phyloP scores from a whole-genome alignment of 1,140 invertebrate genomes.

The Pygmarrhopalites habei region DNA sequence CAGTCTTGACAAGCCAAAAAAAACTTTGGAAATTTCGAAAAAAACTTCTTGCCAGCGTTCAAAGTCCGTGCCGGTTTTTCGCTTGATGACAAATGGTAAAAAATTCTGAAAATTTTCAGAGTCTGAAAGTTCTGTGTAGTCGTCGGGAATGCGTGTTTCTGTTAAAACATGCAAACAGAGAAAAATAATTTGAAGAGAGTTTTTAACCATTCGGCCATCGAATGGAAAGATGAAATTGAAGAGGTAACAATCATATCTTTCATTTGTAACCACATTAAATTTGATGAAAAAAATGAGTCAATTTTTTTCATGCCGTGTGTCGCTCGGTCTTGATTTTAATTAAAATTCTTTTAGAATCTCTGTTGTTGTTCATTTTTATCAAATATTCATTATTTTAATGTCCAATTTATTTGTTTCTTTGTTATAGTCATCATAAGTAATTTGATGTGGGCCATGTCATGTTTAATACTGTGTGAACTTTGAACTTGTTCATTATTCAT shows the following conservation, averaged over 20 bases:
- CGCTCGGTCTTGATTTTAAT: not conserved
- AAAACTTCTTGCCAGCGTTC: too few species aligned
- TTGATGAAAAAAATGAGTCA: not conserved
- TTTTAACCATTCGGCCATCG: slow-evolving; percentile 32
- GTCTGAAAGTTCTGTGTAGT: slow-evolving; percentile 19
- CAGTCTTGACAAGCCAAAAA: too few species aligned
- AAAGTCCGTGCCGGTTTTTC: too few species aligned
- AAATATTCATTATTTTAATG: not conserved
- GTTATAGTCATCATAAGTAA: not conserved
- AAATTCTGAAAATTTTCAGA: too few species aligned
- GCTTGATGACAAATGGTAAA: too few species aligned
- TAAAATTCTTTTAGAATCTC: not conserved
- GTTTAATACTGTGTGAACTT: not conserved
- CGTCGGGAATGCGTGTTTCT: slow-evolving; percentile 24
- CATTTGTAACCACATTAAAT: too few species aligned
- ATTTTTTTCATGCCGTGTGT: not conserved
- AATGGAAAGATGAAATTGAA: slow-evolving; percentile 37
- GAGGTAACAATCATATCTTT: too few species aligned
- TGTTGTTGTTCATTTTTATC: not conserved
- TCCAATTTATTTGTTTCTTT: not conserved
- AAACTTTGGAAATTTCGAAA: too few species aligned
- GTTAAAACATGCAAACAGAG: slow-evolving; percentile 35
- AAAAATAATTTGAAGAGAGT: slow-evolving; percentile 25
- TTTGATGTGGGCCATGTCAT: not conserved
- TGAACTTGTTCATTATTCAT: not conserved